Conservation (phyloP, 2,113 vertebrate genomes). For the Marmota monax region DNA sequence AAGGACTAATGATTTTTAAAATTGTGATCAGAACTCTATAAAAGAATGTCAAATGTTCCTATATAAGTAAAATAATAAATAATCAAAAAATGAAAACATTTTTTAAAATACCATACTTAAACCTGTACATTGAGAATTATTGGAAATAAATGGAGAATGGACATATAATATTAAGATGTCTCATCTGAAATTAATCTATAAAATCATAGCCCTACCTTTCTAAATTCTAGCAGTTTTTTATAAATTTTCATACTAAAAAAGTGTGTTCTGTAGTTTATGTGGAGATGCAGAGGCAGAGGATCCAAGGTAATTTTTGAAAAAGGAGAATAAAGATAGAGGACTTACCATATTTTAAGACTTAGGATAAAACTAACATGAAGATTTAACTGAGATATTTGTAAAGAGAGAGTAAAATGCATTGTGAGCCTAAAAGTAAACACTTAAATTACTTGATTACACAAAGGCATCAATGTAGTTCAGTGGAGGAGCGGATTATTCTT, state of each 20-base stretch:
- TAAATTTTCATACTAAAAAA: not conserved
- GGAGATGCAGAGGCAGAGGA: not conserved
- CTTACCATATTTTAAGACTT: not conserved
- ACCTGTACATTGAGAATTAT: not conserved
- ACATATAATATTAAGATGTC: not conserved
- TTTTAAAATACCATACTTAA: not conserved
- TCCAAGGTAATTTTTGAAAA: not conserved
- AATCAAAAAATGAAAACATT: not conserved
- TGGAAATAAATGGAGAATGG: not conserved
- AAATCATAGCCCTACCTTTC: not conserved
- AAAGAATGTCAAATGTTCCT: not conserved
- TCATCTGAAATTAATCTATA: not conserved
- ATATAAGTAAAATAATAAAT: not conserved
- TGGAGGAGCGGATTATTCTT: not conserved
- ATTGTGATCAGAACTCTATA: not conserved
- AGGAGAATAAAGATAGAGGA: not conserved
- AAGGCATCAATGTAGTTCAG: not conserved
- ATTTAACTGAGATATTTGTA: not conserved
- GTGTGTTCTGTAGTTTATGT: not conserved
- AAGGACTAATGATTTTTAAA: not conserved
- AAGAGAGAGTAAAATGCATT: not conserved
- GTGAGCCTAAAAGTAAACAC: not conserved
- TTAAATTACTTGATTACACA: not conserved
- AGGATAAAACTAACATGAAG: not conserved
- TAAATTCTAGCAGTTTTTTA: not conserved